Evolutionary conservation across 2,888 invertebrate species (phyloP), one percentile per base, ranked within the genome.

Genomic region (Stenolophus ochropezus): DNA sequence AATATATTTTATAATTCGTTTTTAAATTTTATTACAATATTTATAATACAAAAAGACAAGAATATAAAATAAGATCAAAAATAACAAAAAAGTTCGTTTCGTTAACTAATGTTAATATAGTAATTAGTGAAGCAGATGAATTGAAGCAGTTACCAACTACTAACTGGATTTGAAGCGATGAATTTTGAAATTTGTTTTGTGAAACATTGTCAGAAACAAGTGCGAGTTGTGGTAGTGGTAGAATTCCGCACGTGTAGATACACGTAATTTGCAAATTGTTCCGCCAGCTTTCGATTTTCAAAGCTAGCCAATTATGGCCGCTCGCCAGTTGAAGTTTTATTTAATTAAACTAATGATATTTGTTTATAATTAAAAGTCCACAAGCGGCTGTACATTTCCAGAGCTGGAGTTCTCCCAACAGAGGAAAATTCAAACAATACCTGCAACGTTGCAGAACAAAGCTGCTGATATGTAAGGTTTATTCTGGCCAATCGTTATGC

Each of bases 341-440:
- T 53, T 76, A 76, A 76, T 76, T 76, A 76, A 76, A 56, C 56
- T 76, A 56, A 58, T 58, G 27, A 56, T 76, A 76, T 76, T 76
- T 76, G 76, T 76, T 76, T 76, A 53, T 56, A 76, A 76, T 76
- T 76, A 56, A 76, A 76, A 76, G 56, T 56, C 27, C 76, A 33
- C 56, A 53, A 53, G 53, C 25, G 53, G 21, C 51, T 74, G 51
- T 53, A 53, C 74, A 25, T 49, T 74, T 49, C 14, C 16, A 53
- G 74, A 18, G 74, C 47, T 49, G 21, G 73, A 23, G 27, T 25
- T 58, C 14, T 76, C 16, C 18, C 20, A 51, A 49, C 25, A 75
- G 18, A 11, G n/a, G 6, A 58, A 56, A 56, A 76, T 58, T 58
- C 33, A 56, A 58, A 76, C 58, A 58, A 53, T 56, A 73, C 49